These are phyloP conservation scores for Drosophila pandora DNA, from an alignment of 1,140 invertebrate species.

Conservation along the genomic window DNA sequence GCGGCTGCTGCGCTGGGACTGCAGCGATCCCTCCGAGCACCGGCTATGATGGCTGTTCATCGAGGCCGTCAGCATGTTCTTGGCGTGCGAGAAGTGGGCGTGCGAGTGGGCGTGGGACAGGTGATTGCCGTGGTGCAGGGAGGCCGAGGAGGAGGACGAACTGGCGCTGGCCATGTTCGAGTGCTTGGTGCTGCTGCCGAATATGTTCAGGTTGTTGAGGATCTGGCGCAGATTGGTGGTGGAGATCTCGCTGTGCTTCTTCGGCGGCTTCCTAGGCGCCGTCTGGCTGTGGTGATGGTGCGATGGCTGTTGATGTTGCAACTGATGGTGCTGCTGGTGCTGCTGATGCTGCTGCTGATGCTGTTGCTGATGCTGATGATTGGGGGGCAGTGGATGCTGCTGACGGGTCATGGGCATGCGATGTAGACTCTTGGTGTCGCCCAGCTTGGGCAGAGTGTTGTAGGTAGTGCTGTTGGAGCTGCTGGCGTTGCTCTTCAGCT, in stretches of 20 bases:
- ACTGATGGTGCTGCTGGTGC: constrained; percentile 26
- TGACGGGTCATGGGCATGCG: constrained; percentile 71
- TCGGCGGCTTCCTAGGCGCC: constrained; percentile 77
- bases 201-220: constrained; percentile 91
- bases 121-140: constrained; percentile 44
- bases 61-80: constrained; percentile 75
- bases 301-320: constrained; percentile 18
- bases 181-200: constrained; percentile 85
- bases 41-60: constrained; percentile 83
- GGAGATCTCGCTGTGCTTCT: constrained; percentile 75
- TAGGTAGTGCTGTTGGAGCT: constrained; percentile 39
- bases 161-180: constrained; percentile 39
- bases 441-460: constrained; percentile 38
- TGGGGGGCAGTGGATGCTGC: constrained; percentile 67
- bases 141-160: constrained; percentile 37
- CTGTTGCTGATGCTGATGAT: constrained; percentile 33
- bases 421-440: constrained; percentile 57
- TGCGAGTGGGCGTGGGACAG: constrained; percentile 30
- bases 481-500: constrained; percentile 56
- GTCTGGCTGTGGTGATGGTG: constrained; percentile 47
- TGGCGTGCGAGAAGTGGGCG: constrained; percentile 69
- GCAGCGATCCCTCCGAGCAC: constrained; percentile 78
- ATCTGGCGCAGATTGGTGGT: constrained; percentile 89
- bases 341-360: constrained; percentile 49
- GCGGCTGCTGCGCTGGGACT: constrained; percentile 83